Base-by-base conservation (phyloP, 2,113 vertebrate species). In the Sinocyclocheilus rhinocerous region DNA sequence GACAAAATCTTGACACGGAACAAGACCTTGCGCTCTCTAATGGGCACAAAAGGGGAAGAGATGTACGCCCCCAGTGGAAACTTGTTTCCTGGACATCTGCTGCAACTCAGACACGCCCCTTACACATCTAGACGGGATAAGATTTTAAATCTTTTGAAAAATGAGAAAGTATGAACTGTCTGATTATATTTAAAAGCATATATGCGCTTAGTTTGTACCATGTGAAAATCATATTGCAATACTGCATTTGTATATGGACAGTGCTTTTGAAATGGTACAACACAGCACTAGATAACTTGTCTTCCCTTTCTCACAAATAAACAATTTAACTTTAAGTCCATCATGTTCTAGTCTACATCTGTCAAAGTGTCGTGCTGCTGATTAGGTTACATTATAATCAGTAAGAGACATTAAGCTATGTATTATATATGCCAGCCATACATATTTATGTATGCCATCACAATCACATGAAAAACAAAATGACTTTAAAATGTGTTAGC, bases 51-150 rank as follows among this genome's bases (percentile, higher is more conserved):
- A 29, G 97, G 97, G 36, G 84, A 88, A n/a, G 92, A 95, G 90
- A 93, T 97, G 76, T 99, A 97, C 9, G 92, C 96, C 0, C 93
- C 96, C 0, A 98, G 95, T 13, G 97, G 97, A 9, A 99, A 99
- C 81, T 63, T 98, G 67, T 94, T 96, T 87, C 96, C 97, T 10
- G 92, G 94, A 75, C 75, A 96, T 88, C 92, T 96, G 90, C 93
- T 98, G 81, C 93, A 95, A 86, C 87, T 97, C 84, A 97, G 96
- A 88, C 96, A 98, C 67, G 94, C 97, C 0, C 93, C 97, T 0
- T 98, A 97, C 91, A 99, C 97, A 0, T 91, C 95, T 83, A 95
- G 97, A 89, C 96, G 95, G 90, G 95, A 96, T 8, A 91, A 92
- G 20, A 92, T 99, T 82, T 87, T 96, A 70, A 90, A 92, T 85